Conservation (phyloP, 1,140 invertebrate species). For the Thaumatotibia leucotreta region DNA sequence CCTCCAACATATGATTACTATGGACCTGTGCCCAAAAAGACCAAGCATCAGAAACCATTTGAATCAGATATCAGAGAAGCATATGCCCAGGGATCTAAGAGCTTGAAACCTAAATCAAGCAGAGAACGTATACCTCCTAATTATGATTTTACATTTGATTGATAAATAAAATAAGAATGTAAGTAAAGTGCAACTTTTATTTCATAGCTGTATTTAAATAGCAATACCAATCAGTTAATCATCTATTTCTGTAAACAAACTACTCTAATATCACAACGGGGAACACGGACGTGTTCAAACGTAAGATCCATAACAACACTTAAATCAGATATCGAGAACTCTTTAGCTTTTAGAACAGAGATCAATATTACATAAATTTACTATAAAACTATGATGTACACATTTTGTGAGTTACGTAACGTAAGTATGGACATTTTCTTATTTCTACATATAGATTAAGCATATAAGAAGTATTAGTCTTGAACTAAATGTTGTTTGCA, state of each 20-base stretch:
- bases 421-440: neutral
- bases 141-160: conserved; percentile 66
- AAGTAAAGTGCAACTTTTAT: conserved; percentile 11
- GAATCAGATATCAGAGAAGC: conserved; percentile 77
- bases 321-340: neutral
- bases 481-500: neutral
- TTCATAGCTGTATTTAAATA: neutral
- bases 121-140: conserved; percentile 42
- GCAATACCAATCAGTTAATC: neutral
- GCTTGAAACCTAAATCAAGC: conserved; percentile 73
- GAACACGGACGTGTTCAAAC: neutral
- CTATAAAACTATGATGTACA: neutral
- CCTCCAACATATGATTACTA: conserved; percentile 81
- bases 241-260: neutral
- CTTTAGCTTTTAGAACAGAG: neutral
- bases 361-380: neutral
- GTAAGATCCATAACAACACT: neutral
- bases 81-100: conserved; percentile 82
- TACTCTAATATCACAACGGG: conserved; percentile 14
- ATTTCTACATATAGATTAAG: neutral
- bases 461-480: neutral
- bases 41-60: conserved; percentile 48
- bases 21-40: conserved; percentile 70
- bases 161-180: conserved; percentile 16
- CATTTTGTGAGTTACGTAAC: neutral